Conservation (phyloP, 2,888 invertebrate genomes). For the Leucozona laternaria region DNA sequence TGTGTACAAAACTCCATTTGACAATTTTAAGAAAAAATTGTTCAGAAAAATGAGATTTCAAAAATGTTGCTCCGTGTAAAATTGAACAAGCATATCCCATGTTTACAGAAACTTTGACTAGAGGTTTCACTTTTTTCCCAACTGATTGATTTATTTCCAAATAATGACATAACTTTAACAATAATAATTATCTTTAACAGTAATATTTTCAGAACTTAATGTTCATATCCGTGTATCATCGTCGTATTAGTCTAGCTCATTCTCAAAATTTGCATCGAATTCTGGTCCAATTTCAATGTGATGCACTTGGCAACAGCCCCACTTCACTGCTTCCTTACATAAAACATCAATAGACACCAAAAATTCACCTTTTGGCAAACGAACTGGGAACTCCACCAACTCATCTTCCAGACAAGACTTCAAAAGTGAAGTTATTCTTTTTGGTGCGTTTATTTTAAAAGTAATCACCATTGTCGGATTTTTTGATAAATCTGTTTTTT, state of each 20-base stretch:
- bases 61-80: too few relatives aligned
- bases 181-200: neutral
- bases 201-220: neutral
- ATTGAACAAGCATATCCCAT: too few relatives aligned
- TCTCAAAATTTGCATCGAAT: neutral
- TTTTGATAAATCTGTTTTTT: constrained; percentile 60
- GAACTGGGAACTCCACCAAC: constrained; percentile 68
- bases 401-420: constrained; percentile 76
- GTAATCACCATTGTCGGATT: constrained; percentile 77
- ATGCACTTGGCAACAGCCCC: constrained; percentile 79
- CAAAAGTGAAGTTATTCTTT: constrained; percentile 75
- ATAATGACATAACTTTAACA: neutral
- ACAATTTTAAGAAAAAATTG: too few relatives aligned
- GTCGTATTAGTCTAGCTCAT: constrained; percentile 1
- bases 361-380: constrained; percentile 77
- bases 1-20: too few relatives aligned
- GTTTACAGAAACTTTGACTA: too few relatives aligned
- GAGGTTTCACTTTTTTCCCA: neutral
- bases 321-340: constrained; percentile 78
- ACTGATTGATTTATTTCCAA: neutral
- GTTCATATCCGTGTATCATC: neutral
- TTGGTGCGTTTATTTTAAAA: constrained; percentile 78
- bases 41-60: too few relatives aligned
- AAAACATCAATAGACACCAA: constrained; percentile 77
- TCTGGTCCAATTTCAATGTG: constrained; percentile 78